Conservation (phyloP, 1,140 invertebrate species). For the Andricus grossulariae region DNA sequence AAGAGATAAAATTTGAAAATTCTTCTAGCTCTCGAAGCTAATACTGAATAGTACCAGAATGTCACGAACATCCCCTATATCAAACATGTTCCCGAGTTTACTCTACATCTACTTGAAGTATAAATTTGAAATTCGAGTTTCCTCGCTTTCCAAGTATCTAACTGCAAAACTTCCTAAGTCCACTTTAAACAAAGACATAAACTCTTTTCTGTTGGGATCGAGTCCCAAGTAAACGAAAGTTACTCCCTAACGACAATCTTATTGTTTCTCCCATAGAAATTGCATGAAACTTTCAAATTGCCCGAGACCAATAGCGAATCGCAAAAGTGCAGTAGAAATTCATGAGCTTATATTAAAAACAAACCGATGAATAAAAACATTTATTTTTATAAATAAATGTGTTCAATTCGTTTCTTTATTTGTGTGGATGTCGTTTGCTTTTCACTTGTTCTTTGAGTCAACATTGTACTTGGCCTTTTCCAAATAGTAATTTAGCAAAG, state of each 20-base stretch:
- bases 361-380: too few relatives aligned
- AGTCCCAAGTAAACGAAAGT: conserved; percentile 3
- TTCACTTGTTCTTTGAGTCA: background rate
- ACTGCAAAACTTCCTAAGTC: background rate
- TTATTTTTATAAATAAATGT: background rate
- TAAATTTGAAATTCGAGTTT: conserved; percentile 2
- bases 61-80: background rate
- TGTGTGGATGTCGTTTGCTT: background rate
- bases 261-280: background rate
- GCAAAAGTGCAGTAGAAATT: background rate
- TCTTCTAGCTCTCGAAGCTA: too few relatives aligned
- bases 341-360: too few relatives aligned
- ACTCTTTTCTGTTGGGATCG: background rate
- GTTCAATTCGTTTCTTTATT: background rate
- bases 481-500: background rate
- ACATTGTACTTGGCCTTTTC: background rate
- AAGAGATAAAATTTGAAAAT: too few relatives aligned
- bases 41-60: too few relatives aligned
- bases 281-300: too few relatives aligned
- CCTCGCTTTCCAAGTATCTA: background rate
- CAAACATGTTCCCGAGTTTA: background rate
- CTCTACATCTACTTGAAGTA: background rate
- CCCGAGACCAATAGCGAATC: too few relatives aligned
- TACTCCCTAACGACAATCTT: background rate
- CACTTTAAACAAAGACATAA: conserved; percentile 20